A percentile compares a stretch with the other conserved stretches of the same genome.
phyloP scores from a whole-genome alignment of 2,113 vertebrate genomes.

The Platycercus adscitus region DNA sequence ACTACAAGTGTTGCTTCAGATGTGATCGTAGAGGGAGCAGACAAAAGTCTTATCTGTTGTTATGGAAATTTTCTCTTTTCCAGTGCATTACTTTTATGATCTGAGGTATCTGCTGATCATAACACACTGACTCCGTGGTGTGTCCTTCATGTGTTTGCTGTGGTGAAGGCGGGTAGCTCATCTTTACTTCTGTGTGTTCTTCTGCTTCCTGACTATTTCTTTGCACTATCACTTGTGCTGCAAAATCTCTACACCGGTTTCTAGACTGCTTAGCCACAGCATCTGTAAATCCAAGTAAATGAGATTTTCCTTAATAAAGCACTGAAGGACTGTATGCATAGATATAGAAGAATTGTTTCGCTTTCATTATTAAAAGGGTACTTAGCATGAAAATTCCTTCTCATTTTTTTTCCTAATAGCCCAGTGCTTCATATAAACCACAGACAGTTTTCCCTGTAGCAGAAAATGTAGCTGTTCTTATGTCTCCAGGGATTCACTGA shows the following conservation, averaged over 20 bases:
- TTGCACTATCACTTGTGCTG: neutral
- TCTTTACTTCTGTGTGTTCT: neutral
- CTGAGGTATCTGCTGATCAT: neutral
- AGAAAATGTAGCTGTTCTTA: neutral
- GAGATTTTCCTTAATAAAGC: conserved; percentile 4
- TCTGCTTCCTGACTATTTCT: neutral
- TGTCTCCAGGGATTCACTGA: neutral
- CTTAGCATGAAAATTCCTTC: conserved; percentile 13
- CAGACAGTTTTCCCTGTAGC: neutral
- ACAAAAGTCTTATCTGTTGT: neutral
- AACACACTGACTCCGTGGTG: neutral
- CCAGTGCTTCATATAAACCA: neutral
- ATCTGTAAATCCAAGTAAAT: conserved; percentile 33
- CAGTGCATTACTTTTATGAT: neutral
- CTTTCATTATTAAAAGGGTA: conserved; percentile 42
- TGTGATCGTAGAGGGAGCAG: neutral
- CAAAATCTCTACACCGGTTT: neutral
- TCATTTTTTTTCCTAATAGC: neutral
- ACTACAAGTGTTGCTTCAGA: neutral
- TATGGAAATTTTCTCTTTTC: neutral
- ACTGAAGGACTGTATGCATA: neutral
- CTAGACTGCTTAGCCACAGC: neutral
- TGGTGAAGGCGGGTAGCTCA: neutral
- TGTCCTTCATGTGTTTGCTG: neutral
- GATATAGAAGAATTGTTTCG: neutral